phyloP scores from a whole-genome alignment of 2,888 invertebrate genomes.

The Hypselothyrea guttata region DNA sequence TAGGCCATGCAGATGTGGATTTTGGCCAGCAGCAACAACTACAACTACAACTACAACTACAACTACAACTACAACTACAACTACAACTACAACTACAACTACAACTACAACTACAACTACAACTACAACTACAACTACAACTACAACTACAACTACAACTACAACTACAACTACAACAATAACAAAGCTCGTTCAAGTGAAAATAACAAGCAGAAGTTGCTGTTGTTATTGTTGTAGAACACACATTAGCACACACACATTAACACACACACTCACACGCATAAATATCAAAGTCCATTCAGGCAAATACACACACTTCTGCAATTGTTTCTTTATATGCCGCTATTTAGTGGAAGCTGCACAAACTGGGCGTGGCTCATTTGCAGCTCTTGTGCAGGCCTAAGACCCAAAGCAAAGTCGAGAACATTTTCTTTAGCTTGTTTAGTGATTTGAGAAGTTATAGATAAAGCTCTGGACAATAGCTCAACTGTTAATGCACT shows the following conservation, averaged over 20 bases:
- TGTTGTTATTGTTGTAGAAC: constrained; percentile 17
- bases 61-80: too few relatives aligned
- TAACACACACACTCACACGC: constrained; percentile 55
- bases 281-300: constrained; percentile 47
- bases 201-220: constrained; percentile 45
- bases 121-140: too few relatives aligned
- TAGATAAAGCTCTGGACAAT: neutral
- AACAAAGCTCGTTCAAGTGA: constrained; percentile 51
- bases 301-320: constrained; percentile 13
- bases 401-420: neutral
- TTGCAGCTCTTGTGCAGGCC: constrained; percentile 46
- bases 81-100: too few relatives aligned
- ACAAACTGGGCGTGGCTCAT: constrained; percentile 14
- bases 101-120: too few relatives aligned
- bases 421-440: constrained; percentile 7
- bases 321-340: constrained; percentile 53
- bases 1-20: constrained; percentile 57
- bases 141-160: too few relatives aligned
- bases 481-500: neutral
- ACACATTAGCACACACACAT: constrained; percentile 38
- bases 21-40: constrained; percentile 49
- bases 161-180: constrained; percentile 43
- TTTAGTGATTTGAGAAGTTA: constrained; percentile 24
- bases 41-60: constrained; percentile 39
- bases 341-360: constrained; percentile 1